phyloP scores from a whole-genome alignment of 2,113 vertebrate species.

The Ptilonorhynchus violaceus region DNA sequence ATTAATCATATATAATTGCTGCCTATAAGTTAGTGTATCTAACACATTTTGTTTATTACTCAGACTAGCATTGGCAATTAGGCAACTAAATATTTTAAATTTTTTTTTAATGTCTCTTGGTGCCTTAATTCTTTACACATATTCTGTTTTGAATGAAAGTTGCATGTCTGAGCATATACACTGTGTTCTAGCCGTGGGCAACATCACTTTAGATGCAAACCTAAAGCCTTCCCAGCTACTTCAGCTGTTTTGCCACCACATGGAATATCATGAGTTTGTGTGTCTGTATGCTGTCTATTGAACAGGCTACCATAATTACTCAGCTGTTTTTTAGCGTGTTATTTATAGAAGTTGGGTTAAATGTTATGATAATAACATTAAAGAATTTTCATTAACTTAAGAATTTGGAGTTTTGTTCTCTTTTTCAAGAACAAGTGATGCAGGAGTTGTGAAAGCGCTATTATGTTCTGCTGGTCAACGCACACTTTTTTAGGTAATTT shows the following conservation, averaged over 20 bases:
- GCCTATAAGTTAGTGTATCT: background rate
- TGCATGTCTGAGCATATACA: conserved; percentile 29
- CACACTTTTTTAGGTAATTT: background rate
- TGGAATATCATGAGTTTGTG: background rate
- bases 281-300: background rate
- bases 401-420: background rate
- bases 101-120: background rate
- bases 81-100: background rate
- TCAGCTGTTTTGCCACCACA: background rate
- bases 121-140: conserved; percentile 12
- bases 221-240: background rate
- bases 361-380: background rate
- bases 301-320: background rate
- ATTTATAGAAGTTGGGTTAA: background rate
- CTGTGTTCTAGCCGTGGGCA: conserved; percentile 18
- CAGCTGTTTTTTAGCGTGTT: background rate
- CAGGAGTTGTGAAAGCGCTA: background rate
- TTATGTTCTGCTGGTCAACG: background rate
- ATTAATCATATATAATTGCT: conserved; percentile 27
- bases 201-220: background rate
- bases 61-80: background rate
- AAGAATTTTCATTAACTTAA: background rate
- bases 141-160: conserved; percentile 15
- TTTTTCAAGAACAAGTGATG: background rate
- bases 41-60: conserved; percentile 40